These are phyloP conservation scores for Caenorhabditis angaria DNA, from an alignment of 2,888 invertebrate genomes.

Conservation along the genomic window DNA sequence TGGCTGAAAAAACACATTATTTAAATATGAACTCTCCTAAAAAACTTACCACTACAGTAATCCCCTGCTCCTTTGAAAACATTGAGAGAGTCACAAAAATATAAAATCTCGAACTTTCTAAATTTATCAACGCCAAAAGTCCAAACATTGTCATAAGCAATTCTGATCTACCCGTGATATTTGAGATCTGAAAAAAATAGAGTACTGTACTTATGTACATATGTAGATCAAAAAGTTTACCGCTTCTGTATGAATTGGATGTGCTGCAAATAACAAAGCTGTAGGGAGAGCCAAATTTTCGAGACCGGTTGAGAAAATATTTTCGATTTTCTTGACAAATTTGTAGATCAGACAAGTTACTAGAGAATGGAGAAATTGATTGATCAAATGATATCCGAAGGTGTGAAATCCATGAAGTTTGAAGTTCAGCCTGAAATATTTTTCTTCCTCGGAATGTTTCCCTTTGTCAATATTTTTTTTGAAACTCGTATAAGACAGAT, in stretches of 20 bases:
- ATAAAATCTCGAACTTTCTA: not conserved
- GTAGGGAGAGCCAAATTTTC: conserved; percentile 74
- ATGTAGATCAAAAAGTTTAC: conserved; percentile 73
- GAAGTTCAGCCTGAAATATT: conserved; percentile 75
- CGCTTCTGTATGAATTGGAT: conserved; percentile 92
- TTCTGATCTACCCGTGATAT: conserved; percentile 91
- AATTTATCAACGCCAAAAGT: conserved; percentile 77
- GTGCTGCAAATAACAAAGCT: conserved; percentile 84
- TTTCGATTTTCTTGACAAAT: conserved; percentile 26
- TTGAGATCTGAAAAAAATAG: conserved; percentile 78
- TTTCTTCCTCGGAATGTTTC: not conserved
- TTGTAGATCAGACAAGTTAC: conserved; percentile 74
- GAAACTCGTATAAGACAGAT: too few relatives aligned
- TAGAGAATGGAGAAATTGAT: conserved; percentile 81
- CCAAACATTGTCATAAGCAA: conserved; percentile 84
- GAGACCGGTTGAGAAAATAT: conserved; percentile 8
- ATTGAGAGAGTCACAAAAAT: conserved; percentile 21
- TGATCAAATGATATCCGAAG: conserved; percentile 80
- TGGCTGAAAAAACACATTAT: conserved; percentile 24
- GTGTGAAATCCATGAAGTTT: conserved; percentile 75
- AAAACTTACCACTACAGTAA: conserved; percentile 83
- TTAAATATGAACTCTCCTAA: not conserved
- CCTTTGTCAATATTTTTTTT: not conserved
- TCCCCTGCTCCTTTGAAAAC: conserved; percentile 90
- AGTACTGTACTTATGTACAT: not conserved